Percentiles rank a stretch among this genome's conserved stretches.
Conservation (phyloP, 2,113 vertebrate species). For the Platichthys stellatus region DNA sequence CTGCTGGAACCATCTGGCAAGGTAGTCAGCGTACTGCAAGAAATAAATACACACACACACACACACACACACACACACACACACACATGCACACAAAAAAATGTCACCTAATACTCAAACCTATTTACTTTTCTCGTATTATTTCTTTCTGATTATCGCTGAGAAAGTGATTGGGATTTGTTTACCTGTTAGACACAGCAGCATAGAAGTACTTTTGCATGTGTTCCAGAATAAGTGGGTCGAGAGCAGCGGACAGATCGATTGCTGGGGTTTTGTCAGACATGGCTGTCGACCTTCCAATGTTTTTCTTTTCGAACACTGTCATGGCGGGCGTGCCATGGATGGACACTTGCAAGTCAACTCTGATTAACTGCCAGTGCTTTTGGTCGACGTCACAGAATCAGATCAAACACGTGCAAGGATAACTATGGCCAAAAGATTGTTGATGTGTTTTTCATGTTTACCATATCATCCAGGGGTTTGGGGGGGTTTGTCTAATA, state of each 20-base stretch:
- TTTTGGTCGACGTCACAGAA: background rate
- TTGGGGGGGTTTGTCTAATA: conserved; percentile 68
- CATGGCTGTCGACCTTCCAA: conserved; percentile 62
- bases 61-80: background rate
- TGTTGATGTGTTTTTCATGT: background rate
- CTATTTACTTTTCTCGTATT: background rate
- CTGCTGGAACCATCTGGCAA: background rate
- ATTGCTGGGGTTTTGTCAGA: background rate
- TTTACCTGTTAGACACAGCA: background rate
- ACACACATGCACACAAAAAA: background rate
- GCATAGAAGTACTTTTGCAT: background rate
- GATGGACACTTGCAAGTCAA: conserved; percentile 73
- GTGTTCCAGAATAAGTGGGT: background rate
- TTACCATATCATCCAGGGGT: conserved; percentile 65
- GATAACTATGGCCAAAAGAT: too few relatives aligned
- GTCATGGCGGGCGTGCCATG: conserved; percentile 46
- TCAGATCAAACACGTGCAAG: background rate
- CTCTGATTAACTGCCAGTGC: background rate
- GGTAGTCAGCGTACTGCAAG: background rate
- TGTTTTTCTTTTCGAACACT: conserved; percentile 67
- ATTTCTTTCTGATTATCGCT: background rate
- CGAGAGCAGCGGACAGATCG: background rate
- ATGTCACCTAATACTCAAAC: too few relatives aligned
- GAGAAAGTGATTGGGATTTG: background rate
- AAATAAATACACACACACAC: background rate